Base-by-base conservation (phyloP, 2,797 vertebrate genomes). In the Chromobotia macracanthus region DNA sequence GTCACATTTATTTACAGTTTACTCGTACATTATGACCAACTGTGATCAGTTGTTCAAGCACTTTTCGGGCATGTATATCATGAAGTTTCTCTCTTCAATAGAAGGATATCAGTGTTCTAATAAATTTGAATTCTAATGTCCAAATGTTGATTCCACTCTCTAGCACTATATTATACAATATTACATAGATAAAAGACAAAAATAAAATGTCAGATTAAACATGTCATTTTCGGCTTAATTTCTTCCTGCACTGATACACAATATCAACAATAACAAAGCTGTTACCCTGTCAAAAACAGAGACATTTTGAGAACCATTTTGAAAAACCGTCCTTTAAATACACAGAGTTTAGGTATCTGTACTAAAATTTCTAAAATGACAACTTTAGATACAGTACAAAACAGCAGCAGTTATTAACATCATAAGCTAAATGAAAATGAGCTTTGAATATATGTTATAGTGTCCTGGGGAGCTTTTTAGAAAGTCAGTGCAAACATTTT, bases 361-460 rank as follows among this genome's bases (percentile, higher is more conserved):
- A 9, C 10, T 68, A 50, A 56, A 69, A 55, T 21, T 28, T 46
- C 21, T 31, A 69, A 60, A 60, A 60, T 69, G 28, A 69, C 53
- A 23, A 77, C 12, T 77, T 60, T 16, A 68, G 23, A 4, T 70
- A 53, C 38, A 44, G 35, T 79, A 72, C 55, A 79, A 79, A 79
- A 72, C 56, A 79, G 77, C 77, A 72, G 77, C 68, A 72, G 60
- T 79, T 65, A 41, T 64, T 11, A 51, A 72, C 68, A 72, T 25
- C 31, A 44, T 53, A 13, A 72, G 41, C 35, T 50, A 56, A 78
- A n/a, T 19, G 19, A 71, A 71, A 61, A 63, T n/a, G n/a, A 38
- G 18, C 16, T 23, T 56, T 63, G 19, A 61, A 63, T 28, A 51
- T 21, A n/a, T 70, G 35, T 64, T 31, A 61, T 10, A 56, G 23